A percentile compares a stretch with the other conserved stretches of the same genome.
phyloP scores from a whole-genome alignment of 2,888 invertebrate species.

The Drosophila kanekoi region DNA sequence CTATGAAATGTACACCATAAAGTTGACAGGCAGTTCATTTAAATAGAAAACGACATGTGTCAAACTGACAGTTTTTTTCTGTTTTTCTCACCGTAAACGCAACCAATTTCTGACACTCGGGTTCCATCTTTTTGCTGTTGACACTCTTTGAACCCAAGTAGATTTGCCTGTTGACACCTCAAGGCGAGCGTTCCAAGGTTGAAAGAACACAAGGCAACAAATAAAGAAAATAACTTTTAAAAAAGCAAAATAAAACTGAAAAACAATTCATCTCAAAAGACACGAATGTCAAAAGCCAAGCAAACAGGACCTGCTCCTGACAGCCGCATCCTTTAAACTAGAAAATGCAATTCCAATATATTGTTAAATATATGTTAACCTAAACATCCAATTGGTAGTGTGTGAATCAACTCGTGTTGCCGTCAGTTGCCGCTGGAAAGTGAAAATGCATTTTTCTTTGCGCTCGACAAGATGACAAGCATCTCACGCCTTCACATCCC shows the following conservation, averaged over 20 bases:
- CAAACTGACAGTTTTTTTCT: conserved; percentile 72
- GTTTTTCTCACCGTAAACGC: conserved; percentile 14
- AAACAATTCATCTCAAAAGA: conserved; percentile 73
- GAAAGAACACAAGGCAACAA: conserved; percentile 33
- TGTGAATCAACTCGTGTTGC: not conserved
- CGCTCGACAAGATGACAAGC: conserved; percentile 46
- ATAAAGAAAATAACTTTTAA: conserved; percentile 7
- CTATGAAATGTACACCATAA: conserved; percentile 60
- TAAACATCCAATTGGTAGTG: conserved; percentile 6
- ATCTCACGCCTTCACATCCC: conserved; percentile 64
- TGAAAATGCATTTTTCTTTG: conserved; percentile 52
- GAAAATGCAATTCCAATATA: conserved; percentile 19
- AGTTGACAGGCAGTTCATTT: conserved; percentile 74
- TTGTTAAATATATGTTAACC: conserved; percentile 9
- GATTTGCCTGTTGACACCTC: conserved; percentile 67
- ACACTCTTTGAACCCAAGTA: conserved; percentile 54
- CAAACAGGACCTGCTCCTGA: conserved; percentile 52
- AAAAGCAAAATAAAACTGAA: conserved; percentile 73
- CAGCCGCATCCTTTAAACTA: conserved; percentile 45
- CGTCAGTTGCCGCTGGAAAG: conserved; percentile 32
- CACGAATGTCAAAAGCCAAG: conserved; percentile 78
- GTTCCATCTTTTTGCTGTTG: conserved; percentile 45
- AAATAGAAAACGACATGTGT: conserved; percentile 76
- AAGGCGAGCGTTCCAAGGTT: conserved; percentile 62
- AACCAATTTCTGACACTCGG: conserved; percentile 42